phyloP scores from a whole-genome alignment of 2,888 invertebrate genomes.

The Dioctria rufipes region DNA sequence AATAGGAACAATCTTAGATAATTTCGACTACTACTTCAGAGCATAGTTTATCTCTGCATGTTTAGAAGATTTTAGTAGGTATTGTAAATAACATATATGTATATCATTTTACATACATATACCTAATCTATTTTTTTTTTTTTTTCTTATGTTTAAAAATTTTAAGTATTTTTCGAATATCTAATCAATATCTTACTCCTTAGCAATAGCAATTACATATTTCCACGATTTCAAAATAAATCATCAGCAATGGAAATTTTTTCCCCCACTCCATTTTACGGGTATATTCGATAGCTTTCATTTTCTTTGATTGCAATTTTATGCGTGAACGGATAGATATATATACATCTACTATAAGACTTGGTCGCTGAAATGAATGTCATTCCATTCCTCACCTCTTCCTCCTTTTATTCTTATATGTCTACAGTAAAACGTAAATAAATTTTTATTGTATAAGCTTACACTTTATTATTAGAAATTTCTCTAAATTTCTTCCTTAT shows the following conservation, averaged over 20 bases:
- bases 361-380: neutral
- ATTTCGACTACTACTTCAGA: too few relatives aligned
- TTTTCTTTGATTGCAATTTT: constrained; percentile 47
- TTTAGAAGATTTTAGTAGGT: too few relatives aligned
- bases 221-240: constrained; percentile 17
- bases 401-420: constrained; percentile 4
- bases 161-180: too few relatives aligned
- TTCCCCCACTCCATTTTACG: constrained; percentile 2
- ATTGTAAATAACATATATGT: too few relatives aligned
- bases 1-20: too few relatives aligned
- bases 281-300: constrained; percentile 20
- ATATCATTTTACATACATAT: too few relatives aligned
- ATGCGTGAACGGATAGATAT: constrained; percentile 22
- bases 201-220: neutral
- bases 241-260: neutral
- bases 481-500: constrained; percentile 29
- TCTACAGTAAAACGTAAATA: constrained; percentile 32
- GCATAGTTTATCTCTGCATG: too few relatives aligned
- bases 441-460: constrained; percentile 47
- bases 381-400: neutral
- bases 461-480: constrained; percentile 45
- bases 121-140: too few relatives aligned
- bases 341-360: neutral
- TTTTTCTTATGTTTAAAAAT: too few relatives aligned
- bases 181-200: too few relatives aligned